Conservation (phyloP, 2,888 invertebrate genomes). For the Merodon equestris region DNA sequence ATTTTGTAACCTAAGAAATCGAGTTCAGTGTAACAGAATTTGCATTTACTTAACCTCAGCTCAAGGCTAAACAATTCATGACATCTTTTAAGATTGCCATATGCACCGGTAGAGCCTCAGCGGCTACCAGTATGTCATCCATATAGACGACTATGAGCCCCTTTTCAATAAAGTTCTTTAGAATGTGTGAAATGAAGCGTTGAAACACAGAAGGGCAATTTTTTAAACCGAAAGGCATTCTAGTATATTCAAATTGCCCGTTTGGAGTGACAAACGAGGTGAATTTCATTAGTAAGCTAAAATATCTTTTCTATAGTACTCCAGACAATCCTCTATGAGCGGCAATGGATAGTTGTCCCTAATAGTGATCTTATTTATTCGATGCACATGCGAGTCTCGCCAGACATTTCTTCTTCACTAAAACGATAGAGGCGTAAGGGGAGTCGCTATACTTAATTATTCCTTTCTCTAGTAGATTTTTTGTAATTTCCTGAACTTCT, state of each 20-base stretch:
- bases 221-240: neutral
- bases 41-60: neutral
- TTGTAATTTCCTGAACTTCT: neutral
- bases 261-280: conserved; percentile 4
- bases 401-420: too few species aligned
- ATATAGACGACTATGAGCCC: too few species aligned
- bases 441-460: neutral
- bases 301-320: neutral
- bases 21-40: neutral
- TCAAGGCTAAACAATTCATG: neutral
- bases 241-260: conserved; percentile 1
- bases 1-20: neutral
- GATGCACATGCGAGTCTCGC: conserved; percentile 7
- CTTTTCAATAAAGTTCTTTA: too few species aligned
- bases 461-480: neutral
- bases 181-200: neutral
- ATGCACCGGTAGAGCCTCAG: too few species aligned
- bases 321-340: conserved; percentile 13
- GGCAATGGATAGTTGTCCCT: conserved; percentile 14
- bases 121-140: too few species aligned
- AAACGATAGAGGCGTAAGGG: neutral
- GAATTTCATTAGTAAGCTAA: too few species aligned
- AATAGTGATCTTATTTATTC: conserved; percentile 12
- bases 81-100: neutral
- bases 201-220: conserved; percentile 3